phyloP scores from a whole-genome alignment of 2,113 vertebrate species.

The Microtus pennsylvanicus region DNA sequence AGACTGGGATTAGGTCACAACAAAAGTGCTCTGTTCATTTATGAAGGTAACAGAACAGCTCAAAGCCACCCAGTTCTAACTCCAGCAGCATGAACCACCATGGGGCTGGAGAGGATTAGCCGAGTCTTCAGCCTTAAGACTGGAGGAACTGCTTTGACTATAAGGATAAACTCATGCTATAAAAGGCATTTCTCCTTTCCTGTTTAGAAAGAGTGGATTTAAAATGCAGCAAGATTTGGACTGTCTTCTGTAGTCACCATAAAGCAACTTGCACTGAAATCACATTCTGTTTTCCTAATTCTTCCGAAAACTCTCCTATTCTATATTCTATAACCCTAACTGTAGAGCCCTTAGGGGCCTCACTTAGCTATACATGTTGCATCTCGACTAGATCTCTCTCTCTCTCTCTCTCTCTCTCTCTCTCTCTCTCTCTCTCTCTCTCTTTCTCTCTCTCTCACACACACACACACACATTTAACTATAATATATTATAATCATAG shows the following conservation, averaged over 20 bases:
- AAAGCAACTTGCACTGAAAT: not conserved
- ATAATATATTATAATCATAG: too few relatives aligned
- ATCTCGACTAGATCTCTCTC: not conserved
- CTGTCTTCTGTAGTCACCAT: not conserved
- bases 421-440: too few relatives aligned
- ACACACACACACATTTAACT: too few relatives aligned
- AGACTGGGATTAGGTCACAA: not conserved
- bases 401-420: too few relatives aligned
- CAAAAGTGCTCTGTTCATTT: not conserved
- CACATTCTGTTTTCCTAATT: not conserved
- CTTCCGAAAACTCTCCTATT: not conserved
- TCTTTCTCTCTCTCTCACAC: too few relatives aligned
- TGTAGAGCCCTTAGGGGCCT: not conserved
- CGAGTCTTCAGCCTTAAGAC: not conserved
- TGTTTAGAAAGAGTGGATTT: not conserved
- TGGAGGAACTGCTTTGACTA: not conserved
- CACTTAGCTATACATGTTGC: not conserved
- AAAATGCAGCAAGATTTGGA: not conserved
- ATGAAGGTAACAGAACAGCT: not conserved
- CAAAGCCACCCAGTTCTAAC: not conserved
- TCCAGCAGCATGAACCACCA: not conserved
- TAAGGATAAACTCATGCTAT: not conserved
- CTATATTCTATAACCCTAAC: not conserved
- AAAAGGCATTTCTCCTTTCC: not conserved
- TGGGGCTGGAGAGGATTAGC: not conserved